Base-by-base conservation (phyloP, 2,113 vertebrate species). In the Varanus salvator region DNA sequence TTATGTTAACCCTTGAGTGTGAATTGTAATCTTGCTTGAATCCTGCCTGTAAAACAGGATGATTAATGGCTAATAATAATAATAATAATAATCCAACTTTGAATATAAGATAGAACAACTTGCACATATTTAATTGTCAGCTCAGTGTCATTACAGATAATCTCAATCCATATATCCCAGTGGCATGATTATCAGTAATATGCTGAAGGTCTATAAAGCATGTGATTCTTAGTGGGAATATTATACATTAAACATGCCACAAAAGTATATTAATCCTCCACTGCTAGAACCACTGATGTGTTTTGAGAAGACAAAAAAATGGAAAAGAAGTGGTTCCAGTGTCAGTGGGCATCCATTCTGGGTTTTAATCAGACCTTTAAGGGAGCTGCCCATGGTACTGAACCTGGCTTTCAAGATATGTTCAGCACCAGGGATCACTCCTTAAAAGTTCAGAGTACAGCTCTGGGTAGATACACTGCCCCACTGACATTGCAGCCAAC, bases 201-300 rank as follows among this genome's bases (percentile, higher is more conserved):
- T 96, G 94, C 93, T 94, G 82, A 90, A 88, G 71, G 34, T 93
- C 92, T 94, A 94, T 81, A 11, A 81, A 38, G 89, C 92, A 93
- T 93, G 93, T 94, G 92, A 90, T 94, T 95, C 93, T 93, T 52
- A 88, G 89, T 91, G 95, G 92, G 94, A 93, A 94, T 95, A 94
- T 92, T 94, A 84, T 27, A 50, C 78, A 68, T 94, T 93, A 94
- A 95, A 95, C 89, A 90, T 86, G 92, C 91, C 93, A 38, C 54
- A 87, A 93, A 93, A 54, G 92, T 81, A 90, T 85, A 90, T 89
- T 77, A 94, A 72, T 14, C 94, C 89, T 4, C 89, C 94, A 69
- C 76, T 93, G 92, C 92, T 94, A 95, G 94, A 93, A 86, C 29
- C 92, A 95, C 38, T 44, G 38, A 44, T 44, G 38, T 44, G 38